Evolutionary conservation across 2,888 invertebrate species (phyloP).

Genomic region (Drosophila limbata): DNA sequence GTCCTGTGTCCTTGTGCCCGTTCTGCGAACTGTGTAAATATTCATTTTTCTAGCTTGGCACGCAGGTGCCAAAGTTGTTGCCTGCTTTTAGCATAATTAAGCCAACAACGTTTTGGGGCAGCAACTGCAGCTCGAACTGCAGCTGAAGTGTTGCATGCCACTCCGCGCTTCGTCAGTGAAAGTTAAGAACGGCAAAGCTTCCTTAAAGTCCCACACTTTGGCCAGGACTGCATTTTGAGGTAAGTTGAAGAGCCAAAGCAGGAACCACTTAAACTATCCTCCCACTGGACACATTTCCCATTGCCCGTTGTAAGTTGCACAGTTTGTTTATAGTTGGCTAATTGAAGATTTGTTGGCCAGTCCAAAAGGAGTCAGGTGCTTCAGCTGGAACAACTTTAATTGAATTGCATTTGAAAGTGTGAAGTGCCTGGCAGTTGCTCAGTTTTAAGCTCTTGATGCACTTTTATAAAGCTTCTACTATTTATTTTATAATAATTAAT

Average conservation of each 20-base stretch:
- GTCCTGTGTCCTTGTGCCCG: slow-evolving; percentile 5
- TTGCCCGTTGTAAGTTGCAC: slow-evolving; percentile 27
- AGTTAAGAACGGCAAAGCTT: slow-evolving; percentile 34
- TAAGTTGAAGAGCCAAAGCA: slow-evolving; percentile 45
- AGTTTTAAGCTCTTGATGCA: neutral
- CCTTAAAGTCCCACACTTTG: slow-evolving; percentile 41
- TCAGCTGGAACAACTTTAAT: slow-evolving; percentile 35
- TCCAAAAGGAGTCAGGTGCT: neutral
- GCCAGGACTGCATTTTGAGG: slow-evolving; percentile 55
- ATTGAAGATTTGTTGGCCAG: slow-evolving; percentile 50
- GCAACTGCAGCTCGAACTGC: slow-evolving; percentile 2
- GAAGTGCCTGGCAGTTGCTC: neutral
- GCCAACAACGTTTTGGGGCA: slow-evolving; percentile 24
- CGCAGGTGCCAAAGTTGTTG: slow-evolving; percentile 59
- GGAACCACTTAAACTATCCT: slow-evolving; percentile 21
- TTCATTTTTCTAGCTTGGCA: slow-evolving; percentile 50
- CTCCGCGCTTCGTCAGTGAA: slow-evolving; percentile 27
- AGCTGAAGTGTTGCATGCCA: slow-evolving; percentile 7
- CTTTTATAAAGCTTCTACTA: neutral
- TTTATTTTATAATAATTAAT: no score
- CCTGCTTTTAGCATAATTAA: slow-evolving; percentile 74
- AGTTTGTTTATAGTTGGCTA: slow-evolving; percentile 67
- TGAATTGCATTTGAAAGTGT: slow-evolving; percentile 48
- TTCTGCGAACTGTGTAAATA: slow-evolving; percentile 51
- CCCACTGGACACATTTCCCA: slow-evolving; percentile 28